Evolutionary conservation across 2,797 vertebrate species (phyloP).

Genomic region (Peromyscus nudipes): DNA sequence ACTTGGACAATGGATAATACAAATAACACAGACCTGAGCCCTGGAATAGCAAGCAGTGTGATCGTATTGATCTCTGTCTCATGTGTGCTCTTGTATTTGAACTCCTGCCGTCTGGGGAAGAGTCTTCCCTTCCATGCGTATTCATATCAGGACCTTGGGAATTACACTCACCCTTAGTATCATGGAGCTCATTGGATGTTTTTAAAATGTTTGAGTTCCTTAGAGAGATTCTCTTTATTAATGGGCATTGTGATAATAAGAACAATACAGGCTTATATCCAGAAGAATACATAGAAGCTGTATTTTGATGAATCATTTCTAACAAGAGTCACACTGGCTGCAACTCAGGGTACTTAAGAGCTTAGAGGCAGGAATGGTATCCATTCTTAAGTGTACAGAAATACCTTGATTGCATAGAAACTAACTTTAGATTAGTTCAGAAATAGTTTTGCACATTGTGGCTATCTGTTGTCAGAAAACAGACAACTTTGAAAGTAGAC

Average conservation of each 20-base stretch:
- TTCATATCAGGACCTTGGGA: background rate
- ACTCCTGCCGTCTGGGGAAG: background rate
- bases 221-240: conserved; percentile 26
- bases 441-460: background rate
- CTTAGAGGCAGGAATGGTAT: background rate
- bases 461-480: background rate
- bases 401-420: background rate
- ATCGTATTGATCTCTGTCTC: background rate
- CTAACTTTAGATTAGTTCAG: background rate
- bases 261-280: background rate
- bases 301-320: conserved; percentile 20
- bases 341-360: background rate
- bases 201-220: conserved; percentile 7
- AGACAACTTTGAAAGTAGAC: background rate
- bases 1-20: background rate
- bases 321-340: background rate
- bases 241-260: background rate
- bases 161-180: background rate
- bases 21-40: background rate
- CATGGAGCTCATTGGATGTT: background rate
- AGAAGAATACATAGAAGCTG: background rate
- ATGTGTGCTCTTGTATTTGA: background rate
- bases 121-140: background rate
- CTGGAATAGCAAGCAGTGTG: background rate
- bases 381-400: background rate